These are phyloP conservation scores for Celastrina argiolus DNA, from an alignment of 2,888 invertebrate species.

Conservation along the genomic window DNA sequence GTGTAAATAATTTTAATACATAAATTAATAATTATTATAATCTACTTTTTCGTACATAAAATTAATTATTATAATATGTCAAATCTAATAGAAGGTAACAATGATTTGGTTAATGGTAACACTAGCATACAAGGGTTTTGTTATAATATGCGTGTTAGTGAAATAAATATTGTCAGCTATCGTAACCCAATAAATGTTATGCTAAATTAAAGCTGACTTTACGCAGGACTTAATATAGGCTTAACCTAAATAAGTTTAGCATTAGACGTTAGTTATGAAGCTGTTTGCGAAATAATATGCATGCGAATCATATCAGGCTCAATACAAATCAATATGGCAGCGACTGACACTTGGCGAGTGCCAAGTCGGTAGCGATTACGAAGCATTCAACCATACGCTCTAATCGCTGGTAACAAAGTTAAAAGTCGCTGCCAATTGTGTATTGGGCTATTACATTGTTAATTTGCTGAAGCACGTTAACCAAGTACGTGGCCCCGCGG, in stretches of 20 bases:
- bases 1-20: background rate
- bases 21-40: background rate
- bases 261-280: constrained; percentile 10
- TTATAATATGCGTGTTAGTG: constrained; percentile 1
- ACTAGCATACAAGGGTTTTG: background rate
- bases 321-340: background rate
- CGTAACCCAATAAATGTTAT: constrained; percentile 13
- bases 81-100: background rate
- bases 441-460: constrained; percentile 1
- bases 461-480: constrained; percentile 19
- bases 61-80: background rate
- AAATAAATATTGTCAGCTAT: constrained; percentile 11
- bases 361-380: background rate
- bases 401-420: background rate
- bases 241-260: constrained; percentile 9
- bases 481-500: constrained; percentile 6
- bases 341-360: background rate
- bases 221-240: background rate
- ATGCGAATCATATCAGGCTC: constrained; percentile 8
- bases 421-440: background rate
- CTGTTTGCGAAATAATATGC: constrained; percentile 19
- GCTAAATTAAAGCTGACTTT: constrained; percentile 17
- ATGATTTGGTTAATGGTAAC: background rate
- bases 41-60: background rate
- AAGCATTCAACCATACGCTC: background rate